phyloP scores from a whole-genome alignment of 1,140 invertebrate species.

The Dreissena rostriformis region DNA sequence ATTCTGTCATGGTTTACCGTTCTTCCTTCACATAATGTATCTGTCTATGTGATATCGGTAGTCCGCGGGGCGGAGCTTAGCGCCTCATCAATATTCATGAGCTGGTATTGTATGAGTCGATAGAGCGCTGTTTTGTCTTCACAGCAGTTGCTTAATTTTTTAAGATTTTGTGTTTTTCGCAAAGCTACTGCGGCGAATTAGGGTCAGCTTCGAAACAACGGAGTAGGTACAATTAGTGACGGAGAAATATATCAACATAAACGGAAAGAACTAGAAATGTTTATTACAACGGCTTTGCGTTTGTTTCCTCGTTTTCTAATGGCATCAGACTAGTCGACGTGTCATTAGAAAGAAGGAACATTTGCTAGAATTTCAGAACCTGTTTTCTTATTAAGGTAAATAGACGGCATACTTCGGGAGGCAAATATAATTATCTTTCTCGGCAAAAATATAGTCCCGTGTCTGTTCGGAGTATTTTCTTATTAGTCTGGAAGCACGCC shows the following conservation, averaged over 20 bases:
- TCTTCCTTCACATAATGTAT: slow-evolving; percentile 56
- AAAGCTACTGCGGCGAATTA: not conserved
- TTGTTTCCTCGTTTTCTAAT: slow-evolving; percentile 51
- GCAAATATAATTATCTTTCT: slow-evolving; percentile 59
- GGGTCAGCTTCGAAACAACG: slow-evolving; percentile 16
- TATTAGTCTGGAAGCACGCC: slow-evolving; percentile 50
- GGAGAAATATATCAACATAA: slow-evolving; percentile 57
- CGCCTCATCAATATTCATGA: slow-evolving; percentile 52
- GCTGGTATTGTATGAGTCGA: not conserved
- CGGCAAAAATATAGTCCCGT: slow-evolving; percentile 43
- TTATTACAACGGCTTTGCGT: slow-evolving; percentile 56
- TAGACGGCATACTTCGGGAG: slow-evolving; percentile 54
- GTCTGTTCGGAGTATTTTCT: slow-evolving; percentile 54
- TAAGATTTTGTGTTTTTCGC: not conserved
- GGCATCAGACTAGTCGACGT: slow-evolving; percentile 42
- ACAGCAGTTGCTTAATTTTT: slow-evolving; percentile 30
- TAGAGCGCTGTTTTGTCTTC: slow-evolving; percentile 15
- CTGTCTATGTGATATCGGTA: slow-evolving; percentile 43
- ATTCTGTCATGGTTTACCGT: slow-evolving; percentile 56
- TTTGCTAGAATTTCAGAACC: slow-evolving; percentile 50
- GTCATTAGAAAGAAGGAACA: slow-evolving; percentile 50
- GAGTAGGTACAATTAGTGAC: slow-evolving; percentile 55
- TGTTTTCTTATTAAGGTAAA: slow-evolving; percentile 59
- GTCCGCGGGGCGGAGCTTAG: slow-evolving; percentile 35
- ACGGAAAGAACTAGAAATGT: slow-evolving; percentile 60